Evolutionary conservation across 2,113 vertebrate species (phyloP).

Genomic region (Otus sunia): DNA sequence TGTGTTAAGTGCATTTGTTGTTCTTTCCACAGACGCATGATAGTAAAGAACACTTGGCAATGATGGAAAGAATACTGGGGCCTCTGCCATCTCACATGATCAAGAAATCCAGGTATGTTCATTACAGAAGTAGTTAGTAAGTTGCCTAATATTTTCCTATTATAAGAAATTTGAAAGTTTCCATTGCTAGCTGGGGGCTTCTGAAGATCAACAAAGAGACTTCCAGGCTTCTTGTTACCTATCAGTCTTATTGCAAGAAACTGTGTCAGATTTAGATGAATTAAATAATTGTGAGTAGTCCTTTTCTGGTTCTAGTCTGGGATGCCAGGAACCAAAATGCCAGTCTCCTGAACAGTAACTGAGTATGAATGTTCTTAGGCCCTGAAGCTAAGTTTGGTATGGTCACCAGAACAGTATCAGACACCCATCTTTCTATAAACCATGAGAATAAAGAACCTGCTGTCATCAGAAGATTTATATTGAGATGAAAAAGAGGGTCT

Average conservation of each 20-base stretch:
- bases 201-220: not conserved
- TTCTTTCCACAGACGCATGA: constrained; percentile 86
- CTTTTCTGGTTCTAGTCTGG: not conserved
- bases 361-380: not conserved
- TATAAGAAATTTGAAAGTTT: not conserved
- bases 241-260: not conserved
- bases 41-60: constrained; percentile 96
- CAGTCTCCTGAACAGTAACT: not conserved
- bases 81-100: constrained; percentile 90
- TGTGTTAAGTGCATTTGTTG: not conserved
- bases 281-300: not conserved
- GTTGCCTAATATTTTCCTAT: not conserved
- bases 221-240: not conserved
- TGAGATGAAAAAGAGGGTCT: not conserved
- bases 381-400: not conserved
- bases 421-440: not conserved
- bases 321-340: not conserved
- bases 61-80: constrained; percentile 96
- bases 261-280: not conserved
- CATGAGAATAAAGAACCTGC: not conserved
- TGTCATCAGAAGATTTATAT: not conserved
- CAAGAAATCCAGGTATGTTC: constrained; percentile 88
- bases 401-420: not conserved
- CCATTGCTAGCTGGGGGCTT: not conserved
- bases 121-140: accelerated